phyloP scores from a whole-genome alignment of 2,113 vertebrate genomes.

The Hypomesus transpacificus region DNA sequence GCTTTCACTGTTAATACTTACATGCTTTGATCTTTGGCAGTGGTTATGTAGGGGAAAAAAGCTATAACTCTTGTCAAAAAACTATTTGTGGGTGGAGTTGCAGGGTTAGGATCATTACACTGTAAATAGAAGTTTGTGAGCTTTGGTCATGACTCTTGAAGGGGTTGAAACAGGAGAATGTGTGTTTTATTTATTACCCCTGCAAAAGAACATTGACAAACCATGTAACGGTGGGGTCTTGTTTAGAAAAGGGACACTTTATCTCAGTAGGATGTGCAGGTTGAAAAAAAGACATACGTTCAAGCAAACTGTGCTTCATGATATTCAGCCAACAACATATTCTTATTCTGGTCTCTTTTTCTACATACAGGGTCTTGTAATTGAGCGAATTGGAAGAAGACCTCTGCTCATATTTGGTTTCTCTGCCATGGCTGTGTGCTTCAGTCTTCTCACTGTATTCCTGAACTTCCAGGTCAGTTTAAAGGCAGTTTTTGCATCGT shows the following conservation, averaged over 20 bases:
- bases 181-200: constrained; percentile 1
- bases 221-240: background rate
- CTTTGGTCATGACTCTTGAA: background rate
- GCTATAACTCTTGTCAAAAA: background rate
- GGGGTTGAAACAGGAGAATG: background rate
- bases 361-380: constrained; percentile 80
- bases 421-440: constrained; percentile 83
- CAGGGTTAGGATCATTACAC: background rate
- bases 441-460: constrained; percentile 80
- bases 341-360: background rate
- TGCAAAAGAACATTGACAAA: background rate
- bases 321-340: background rate
- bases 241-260: background rate
- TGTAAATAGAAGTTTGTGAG: background rate
- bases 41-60: constrained; percentile 1
- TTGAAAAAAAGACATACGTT: background rate
- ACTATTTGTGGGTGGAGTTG: background rate
- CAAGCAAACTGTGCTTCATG: background rate
- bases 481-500: background rate
- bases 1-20: constrained; percentile 25
- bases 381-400: constrained; percentile 83
- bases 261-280: background rate
- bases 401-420: constrained; percentile 91
- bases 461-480: constrained; percentile 84
- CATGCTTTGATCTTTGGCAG: constrained; percentile 1